These are phyloP conservation scores for Hydroisotoma schaefferi DNA, from an alignment of 2,888 invertebrate species.

Conservation along the genomic window DNA sequence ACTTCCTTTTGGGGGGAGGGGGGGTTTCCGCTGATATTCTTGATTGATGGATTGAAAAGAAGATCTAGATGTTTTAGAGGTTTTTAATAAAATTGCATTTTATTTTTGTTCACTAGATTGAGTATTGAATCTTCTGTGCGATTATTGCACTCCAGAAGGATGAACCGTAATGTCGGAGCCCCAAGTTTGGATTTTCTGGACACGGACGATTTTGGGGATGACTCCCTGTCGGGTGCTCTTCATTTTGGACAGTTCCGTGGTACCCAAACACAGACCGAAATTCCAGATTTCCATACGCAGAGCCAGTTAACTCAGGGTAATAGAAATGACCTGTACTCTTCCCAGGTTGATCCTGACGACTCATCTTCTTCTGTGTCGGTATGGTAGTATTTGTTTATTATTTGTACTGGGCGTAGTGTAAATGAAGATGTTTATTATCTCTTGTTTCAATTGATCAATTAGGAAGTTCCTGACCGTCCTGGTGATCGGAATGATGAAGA, in stretches of 20 bases:
- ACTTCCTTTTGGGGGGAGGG: too few relatives aligned
- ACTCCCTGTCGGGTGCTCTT: conserved; percentile 3
- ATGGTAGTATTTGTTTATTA: conserved; percentile 4
- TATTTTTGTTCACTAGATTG: too few relatives aligned
- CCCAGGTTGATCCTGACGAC: conserved; percentile 20
- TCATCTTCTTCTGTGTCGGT: conserved; percentile 5
- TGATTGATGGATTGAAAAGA: too few relatives aligned
- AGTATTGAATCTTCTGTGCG: too few relatives aligned
- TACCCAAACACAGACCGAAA: conserved; percentile 27
- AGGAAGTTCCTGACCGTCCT: background rate
- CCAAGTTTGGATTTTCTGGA: conserved; percentile 25
- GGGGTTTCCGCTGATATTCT: too few relatives aligned
- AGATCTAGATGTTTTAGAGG: too few relatives aligned
- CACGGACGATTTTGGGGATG: conserved; percentile 18
- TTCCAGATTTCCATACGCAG: conserved; percentile 43
- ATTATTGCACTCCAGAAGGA: too few relatives aligned
- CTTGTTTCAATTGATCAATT: too few relatives aligned
- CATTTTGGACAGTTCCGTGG: conserved; percentile 19
- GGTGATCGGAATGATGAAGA: conserved; percentile 35
- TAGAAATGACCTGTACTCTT: conserved; percentile 23
- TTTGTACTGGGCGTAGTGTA: background rate
- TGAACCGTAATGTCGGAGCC: background rate
- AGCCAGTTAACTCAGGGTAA: conserved; percentile 31
- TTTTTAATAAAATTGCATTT: too few relatives aligned
- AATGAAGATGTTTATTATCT: background rate